Base-by-base conservation (phyloP, 2,797 vertebrate species). In the Acanthornis magna region DNA sequence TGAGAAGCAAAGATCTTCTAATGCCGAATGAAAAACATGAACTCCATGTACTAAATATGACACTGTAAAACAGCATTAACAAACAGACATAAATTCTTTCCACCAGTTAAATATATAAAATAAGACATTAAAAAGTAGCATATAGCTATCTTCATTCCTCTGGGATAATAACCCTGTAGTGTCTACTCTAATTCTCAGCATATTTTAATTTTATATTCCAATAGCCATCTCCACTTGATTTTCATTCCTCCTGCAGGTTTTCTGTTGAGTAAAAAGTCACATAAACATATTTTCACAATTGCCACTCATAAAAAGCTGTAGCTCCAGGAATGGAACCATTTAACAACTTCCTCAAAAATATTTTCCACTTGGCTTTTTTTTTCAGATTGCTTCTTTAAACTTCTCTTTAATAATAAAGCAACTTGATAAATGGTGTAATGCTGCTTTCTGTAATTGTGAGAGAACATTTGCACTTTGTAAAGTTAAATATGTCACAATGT, bases 231-330 rank as follows among this genome's bases (percentile, higher is more conserved):
- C 48, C 47, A 58, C 42, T 67, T 42, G 82, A 67, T 93, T 92
- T 91, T 91, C 17, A 17, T 89, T 94, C 90, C 51, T 91, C 23
- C 77, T 83, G 54, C 66, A 78, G 57, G 40, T 84, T 93, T 83
- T 79, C 73, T 88, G 38, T 81, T 67, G 70, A 79, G 18, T 70
- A 63, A 36, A 77, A 57, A 22, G 48, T 76, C 27, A 2, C 72
- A 38, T 78, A 88, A 89, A 77, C 17, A 18, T 88, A 53, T 78
- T 89, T 88, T 88, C 61, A 67, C 43, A 53, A n/a, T 62, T 78
- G n/a, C 50, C 22, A 48, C 60, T 90, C 58, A 32, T 53, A 36
- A 86, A 75, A 84, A 93, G 66, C 73, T 81, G 77, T 87, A 85
- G 34, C 89, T 72, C 13, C 11, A 32, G 51, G 84, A 89, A 48